Evolutionary conservation across 1,140 invertebrate genomes (phyloP), one percentile per base, ranked within the genome.

Genomic region (Stenopsyche tienmushanensis): DNA sequence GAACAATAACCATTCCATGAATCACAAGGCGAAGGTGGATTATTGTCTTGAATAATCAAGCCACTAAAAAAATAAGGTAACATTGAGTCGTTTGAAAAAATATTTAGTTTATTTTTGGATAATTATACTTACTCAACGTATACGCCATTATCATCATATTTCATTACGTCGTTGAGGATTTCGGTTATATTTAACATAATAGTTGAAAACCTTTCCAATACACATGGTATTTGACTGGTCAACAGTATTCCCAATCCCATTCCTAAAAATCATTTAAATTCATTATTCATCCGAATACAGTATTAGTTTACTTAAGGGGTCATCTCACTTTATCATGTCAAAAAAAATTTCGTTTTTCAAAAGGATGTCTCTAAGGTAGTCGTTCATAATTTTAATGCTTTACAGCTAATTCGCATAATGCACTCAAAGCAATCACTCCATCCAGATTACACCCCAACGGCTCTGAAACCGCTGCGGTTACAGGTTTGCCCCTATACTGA

Each of bases 91-190:
- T 7, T 7, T 34, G 5, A 34, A 34, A 34, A 34, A 34, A 34
- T 34, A 34, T 34, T 34, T 7, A 34, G 13, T 34, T 7, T 7
- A 20, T 15, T 49, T 10, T 3, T 17, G 18, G n/a, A 44, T 44
- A 15, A 44, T 9, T 49, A 39, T 34, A 82, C 87, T 88, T 81
- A 91, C 89, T 91, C 88, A 44, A 86, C 76, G 71, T 83, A 83
- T 70, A 75, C 75, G 13, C 86, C 86, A 66, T 81, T 84, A 13
- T 91, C 88, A 71, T 92, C 89, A 52, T 81, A 83, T 72, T 85
- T 87, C 73, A 86, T 89, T 49, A 97, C 86, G 75, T 97, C 94
- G 78, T 94, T 92, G 41, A 97, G 77, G 5, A 91, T 87, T 80
- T 95, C 91, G 24, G 90, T 85, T 70, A 96, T 86, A 71, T 88